Percentiles rank a stretch among this genome's conserved stretches.
Evolutionary conservation across 2,113 vertebrate species (phyloP).

Genomic region (Phoenicopterus ruber): DNA sequence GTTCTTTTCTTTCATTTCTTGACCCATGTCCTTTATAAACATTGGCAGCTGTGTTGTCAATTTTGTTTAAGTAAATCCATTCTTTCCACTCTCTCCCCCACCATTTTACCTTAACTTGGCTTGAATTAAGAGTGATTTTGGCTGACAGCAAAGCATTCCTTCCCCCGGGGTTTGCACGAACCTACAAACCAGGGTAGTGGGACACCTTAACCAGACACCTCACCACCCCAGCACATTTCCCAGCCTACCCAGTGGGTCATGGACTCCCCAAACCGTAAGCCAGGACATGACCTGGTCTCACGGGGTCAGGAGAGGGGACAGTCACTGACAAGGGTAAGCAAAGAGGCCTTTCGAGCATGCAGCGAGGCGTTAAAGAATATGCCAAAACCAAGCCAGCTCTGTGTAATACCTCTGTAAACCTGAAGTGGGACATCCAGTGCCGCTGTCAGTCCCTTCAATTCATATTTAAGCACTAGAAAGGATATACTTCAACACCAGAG

Average conservation of each 20-base stretch:
- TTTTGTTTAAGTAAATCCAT: constrained; percentile 25
- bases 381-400: not conserved
- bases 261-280: not conserved
- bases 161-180: not conserved
- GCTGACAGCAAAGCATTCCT: not conserved
- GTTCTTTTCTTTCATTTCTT: constrained; percentile 25
- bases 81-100: not conserved
- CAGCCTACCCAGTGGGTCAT: not conserved
- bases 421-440: not conserved
- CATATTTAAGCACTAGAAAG: not conserved
- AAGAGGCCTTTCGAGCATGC: not conserved
- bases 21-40: not conserved
- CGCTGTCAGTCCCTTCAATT: not conserved
- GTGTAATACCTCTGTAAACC: not conserved
- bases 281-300: not conserved
- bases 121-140: not conserved
- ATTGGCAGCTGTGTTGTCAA: not conserved
- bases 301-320: not conserved
- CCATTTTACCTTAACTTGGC: not conserved
- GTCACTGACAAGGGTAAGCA: not conserved
- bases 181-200: not conserved
- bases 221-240: accelerated
- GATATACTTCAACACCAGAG: not conserved
- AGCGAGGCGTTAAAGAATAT: not conserved
- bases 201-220: not conserved